Base-by-base conservation (phyloP, 2,113 vertebrate genomes). In the Pterophyllum scalare region DNA sequence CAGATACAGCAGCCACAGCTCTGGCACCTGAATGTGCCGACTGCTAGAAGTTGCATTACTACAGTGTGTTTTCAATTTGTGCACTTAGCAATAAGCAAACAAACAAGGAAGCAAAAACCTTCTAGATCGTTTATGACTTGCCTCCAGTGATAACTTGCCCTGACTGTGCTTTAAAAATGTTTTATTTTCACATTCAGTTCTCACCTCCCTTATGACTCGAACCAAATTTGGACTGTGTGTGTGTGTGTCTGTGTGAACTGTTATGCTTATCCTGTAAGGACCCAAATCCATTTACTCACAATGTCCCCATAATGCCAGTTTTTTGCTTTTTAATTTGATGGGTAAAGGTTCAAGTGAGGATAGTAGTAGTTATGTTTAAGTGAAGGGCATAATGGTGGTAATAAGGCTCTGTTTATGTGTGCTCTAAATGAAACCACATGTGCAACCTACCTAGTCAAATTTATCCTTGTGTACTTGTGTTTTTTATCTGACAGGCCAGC, bases 271-370 rank as follows among this genome's bases (percentile, higher is more conserved):
- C 9, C 22, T 49, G 40, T 49, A 24, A 24, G 40, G 2, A 43
- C 38, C 0, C 3, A 22, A 11, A 49, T 70, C 0, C 0, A 26
- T 49, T 49, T 28, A 49, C 43, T 49, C 43, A 49, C 26, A 26
- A 7, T 49, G 19, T 49, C 40, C 24, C 40, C 1, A 0, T 26
- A 46, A 46, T 49, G 40, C 28, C 22, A 49, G 4, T 49, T 67
- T 67, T 70, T 43, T 49, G 24, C 15, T 49, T 70, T 70, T 28
- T 13, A 70, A 24, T 4, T 12, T 67, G 64, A 67, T 17, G 26
- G 3, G 40, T 67, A 46, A 46, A n/a, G 22, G 8, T 67, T 46
- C 46, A 24, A 40, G 64, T 67, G 64, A 67, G 15, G 64, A 46
- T 46, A 3, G 64, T 67, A 19, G 38, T 46, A 46, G 14, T 19